Evolutionary conservation across 2,797 vertebrate species (phyloP).

Genomic region (Hydrophis major): DNA sequence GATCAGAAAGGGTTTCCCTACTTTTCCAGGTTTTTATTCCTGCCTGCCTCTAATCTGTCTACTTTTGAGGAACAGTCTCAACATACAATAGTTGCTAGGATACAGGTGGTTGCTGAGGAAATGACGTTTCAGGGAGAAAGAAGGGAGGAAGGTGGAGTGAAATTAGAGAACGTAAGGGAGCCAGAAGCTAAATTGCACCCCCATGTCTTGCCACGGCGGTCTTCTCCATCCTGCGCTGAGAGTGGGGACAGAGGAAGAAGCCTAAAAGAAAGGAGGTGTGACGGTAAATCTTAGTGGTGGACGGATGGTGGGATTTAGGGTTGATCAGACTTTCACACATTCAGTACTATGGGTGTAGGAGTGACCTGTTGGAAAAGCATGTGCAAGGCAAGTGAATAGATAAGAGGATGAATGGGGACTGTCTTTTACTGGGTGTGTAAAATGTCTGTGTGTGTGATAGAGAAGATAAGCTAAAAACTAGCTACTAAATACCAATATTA

Average conservation of each 20-base stretch:
- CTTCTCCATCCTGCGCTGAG: neutral
- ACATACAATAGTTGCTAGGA: conserved; percentile 12
- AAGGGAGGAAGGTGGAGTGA: conserved; percentile 63
- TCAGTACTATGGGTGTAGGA: neutral
- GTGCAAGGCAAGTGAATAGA: neutral
- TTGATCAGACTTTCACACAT: neutral
- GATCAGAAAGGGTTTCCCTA: neutral
- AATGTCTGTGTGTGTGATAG: neutral
- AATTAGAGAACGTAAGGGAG: conserved; percentile 13
- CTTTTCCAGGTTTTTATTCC: no score
- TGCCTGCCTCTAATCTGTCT: neutral
- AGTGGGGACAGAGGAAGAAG: neutral
- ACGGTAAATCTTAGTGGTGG: neutral
- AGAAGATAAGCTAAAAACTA: neutral
- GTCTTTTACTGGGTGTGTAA: neutral
- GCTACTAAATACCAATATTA: neutral
- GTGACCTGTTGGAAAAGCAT: neutral
- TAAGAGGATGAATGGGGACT: neutral
- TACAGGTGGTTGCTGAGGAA: conserved; percentile 15
- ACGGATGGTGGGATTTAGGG: neutral
- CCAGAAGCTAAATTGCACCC: neutral
- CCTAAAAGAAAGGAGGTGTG: neutral
- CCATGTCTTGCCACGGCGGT: neutral
- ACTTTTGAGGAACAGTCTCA: neutral
- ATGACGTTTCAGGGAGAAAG: conserved; percentile 45